Conservation (phyloP, 2,888 invertebrate species). For the Napeogenes inachia region DNA sequence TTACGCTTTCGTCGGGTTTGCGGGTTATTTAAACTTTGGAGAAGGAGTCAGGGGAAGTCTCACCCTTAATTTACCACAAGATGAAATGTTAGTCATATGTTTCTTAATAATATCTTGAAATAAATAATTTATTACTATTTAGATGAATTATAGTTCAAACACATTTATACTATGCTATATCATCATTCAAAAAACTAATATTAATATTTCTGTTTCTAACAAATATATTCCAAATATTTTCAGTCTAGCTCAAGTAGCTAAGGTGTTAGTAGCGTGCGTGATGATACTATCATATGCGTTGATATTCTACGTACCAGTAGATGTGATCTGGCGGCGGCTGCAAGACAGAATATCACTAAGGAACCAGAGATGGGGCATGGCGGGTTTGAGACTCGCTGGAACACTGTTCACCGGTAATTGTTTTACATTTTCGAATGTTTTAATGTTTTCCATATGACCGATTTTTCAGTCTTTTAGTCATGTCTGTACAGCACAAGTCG, state of each 20-base stretch:
- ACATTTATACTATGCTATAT: too few species aligned
- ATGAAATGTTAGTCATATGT: slow-evolving; percentile 78
- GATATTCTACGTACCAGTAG: slow-evolving; percentile 95
- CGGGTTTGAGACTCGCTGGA: slow-evolving; percentile 51
- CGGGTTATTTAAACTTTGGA: slow-evolving; percentile 92
- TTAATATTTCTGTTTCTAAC: background rate
- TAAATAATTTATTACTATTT: background rate
- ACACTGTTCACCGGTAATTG: slow-evolving; percentile 55
- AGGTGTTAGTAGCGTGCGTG: slow-evolving; percentile 89
- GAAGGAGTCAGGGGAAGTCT: slow-evolving; percentile 84
- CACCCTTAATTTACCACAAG: slow-evolving; percentile 87
- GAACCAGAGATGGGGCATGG: slow-evolving; percentile 66
- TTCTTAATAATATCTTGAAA: background rate
- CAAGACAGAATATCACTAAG: slow-evolving; percentile 64
- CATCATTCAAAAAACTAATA: too few species aligned
- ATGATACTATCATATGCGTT: slow-evolving; percentile 95
- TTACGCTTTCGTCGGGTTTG: slow-evolving; percentile 91
- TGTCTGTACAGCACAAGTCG: too few species aligned
- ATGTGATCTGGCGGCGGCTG: slow-evolving; percentile 90
- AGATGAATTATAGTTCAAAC: too few species aligned
- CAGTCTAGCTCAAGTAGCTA: slow-evolving; percentile 86
- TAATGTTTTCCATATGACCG: too few species aligned
- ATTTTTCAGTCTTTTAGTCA: too few species aligned
- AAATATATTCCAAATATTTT: slow-evolving; percentile 14
- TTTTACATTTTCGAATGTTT: background rate